Conservation (phyloP, 2,888 invertebrate species). For the Tachina lurida region DNA sequence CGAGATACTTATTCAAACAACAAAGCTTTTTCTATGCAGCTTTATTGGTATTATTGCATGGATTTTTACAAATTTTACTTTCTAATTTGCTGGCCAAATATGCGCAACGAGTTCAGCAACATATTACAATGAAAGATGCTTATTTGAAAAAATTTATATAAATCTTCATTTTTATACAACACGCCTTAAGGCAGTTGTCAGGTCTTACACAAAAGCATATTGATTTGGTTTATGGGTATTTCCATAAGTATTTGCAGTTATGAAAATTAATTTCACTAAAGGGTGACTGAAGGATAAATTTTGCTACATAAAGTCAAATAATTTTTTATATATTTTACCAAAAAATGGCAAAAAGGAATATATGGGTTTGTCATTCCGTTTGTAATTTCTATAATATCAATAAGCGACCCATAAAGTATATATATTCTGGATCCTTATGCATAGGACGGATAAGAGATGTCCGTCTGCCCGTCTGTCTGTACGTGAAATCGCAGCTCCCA, state of each 20-base stretch:
- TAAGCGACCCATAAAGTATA: too few species aligned
- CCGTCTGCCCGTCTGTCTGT: too few species aligned
- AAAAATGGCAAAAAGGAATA: too few species aligned
- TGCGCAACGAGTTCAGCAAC: constrained; percentile 50
- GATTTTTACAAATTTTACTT: constrained; percentile 73
- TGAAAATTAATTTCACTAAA: too few species aligned
- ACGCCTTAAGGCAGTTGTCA: constrained; percentile 56
- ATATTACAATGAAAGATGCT: constrained; percentile 43
- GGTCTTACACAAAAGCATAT: constrained; percentile 18
- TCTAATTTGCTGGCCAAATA: constrained; percentile 74
- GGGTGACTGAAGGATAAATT: too few species aligned
- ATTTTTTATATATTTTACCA: too few species aligned
- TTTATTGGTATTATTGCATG: constrained; percentile 43
- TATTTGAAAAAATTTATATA: neutral
- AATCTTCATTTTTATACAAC: constrained; percentile 52
- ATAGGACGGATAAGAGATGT: too few species aligned
- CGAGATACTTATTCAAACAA: constrained; percentile 5
- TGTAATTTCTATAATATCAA: too few species aligned
- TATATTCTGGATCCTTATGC: too few species aligned
- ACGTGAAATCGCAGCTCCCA: too few species aligned
- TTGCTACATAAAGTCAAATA: too few species aligned
- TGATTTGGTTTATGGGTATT: constrained; percentile 55
- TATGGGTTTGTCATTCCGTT: too few species aligned
- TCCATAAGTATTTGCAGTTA: constrained; percentile 8
- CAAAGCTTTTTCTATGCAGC: constrained; percentile 45